A percentile compares a stretch with the other conserved stretches of the same genome.
These are phyloP conservation scores for Drosophila sp. DNA, from an alignment of 1,140 invertebrate species.

Conservation along the genomic window DNA sequence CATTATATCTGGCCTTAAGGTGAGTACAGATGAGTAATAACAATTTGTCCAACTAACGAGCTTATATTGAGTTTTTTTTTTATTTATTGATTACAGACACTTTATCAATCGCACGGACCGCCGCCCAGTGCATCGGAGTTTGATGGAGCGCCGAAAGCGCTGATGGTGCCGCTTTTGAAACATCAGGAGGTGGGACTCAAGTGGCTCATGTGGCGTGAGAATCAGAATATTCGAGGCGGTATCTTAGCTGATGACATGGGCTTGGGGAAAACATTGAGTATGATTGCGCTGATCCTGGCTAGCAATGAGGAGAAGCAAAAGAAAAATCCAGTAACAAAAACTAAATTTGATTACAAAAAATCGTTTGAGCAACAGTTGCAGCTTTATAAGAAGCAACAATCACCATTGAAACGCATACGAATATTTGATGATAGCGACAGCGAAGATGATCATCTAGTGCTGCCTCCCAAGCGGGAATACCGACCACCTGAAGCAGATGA, in stretches of 20 bases:
- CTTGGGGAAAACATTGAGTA: slow-evolving; percentile 92
- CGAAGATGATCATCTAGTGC: slow-evolving; percentile 14
- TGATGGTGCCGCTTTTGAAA: slow-evolving; percentile 40
- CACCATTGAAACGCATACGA: neutral
- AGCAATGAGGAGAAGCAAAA: slow-evolving; percentile 37
- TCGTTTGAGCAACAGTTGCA: neutral
- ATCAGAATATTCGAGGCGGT: slow-evolving; percentile 85
- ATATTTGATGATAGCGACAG: slow-evolving; percentile 38
- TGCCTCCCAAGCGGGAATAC: slow-evolving; percentile 10
- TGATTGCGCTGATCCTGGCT: slow-evolving; percentile 91
- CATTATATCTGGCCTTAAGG: slow-evolving; percentile 51
- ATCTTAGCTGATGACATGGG: slow-evolving; percentile 70
- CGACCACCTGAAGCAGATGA: neutral
- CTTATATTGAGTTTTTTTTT: too few species aligned
- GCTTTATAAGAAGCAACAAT: neutral
- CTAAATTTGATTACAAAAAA: slow-evolving; percentile 13
- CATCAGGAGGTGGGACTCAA: slow-evolving; percentile 87
- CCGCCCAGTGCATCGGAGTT: slow-evolving; percentile 13
- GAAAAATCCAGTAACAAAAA: neutral
- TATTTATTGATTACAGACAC: slow-evolving; percentile 10
- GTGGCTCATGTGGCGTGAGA: slow-evolving; percentile 95
- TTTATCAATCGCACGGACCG: slow-evolving; percentile 37
- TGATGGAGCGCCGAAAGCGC: slow-evolving; percentile 27
- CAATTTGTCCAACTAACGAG: too few species aligned
- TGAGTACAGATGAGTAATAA: slow-evolving; percentile 8